A percentile compares a stretch with the other conserved stretches of the same genome.
phyloP scores from a whole-genome alignment of 2,888 invertebrate genomes.

The Volucella inflata region DNA sequence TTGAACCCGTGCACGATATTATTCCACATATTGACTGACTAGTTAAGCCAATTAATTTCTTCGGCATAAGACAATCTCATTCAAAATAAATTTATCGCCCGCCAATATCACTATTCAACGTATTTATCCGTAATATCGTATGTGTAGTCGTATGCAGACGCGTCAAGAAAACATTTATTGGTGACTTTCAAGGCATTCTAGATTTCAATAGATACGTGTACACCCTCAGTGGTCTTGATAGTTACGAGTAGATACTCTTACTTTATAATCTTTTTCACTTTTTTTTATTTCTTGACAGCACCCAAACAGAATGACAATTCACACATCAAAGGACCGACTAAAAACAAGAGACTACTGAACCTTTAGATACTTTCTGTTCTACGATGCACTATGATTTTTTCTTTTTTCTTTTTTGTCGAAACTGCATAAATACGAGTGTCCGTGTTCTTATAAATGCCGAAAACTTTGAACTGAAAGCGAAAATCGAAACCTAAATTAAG shows the following conservation, averaged over 20 bases:
- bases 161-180: background rate
- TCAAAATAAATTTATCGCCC: constrained; percentile 66
- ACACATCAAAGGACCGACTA: constrained; percentile 33
- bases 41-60: constrained; percentile 56
- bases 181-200: constrained; percentile 25
- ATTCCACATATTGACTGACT: constrained; percentile 72
- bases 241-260: constrained; percentile 1
- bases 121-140: constrained; percentile 18
- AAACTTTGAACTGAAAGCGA: constrained; percentile 17
- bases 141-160: background rate
- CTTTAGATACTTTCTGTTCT: constrained; percentile 3
- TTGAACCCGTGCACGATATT: constrained; percentile 73
- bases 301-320: constrained; percentile 66
- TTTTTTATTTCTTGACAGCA: constrained; percentile 41
- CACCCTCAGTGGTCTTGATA: constrained; percentile 20
- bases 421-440: constrained; percentile 9
- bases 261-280: constrained; percentile 41
- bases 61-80: constrained; percentile 62
- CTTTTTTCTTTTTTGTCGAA: constrained; percentile 22
- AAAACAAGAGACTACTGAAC: constrained; percentile 51
- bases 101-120: constrained; percentile 48
- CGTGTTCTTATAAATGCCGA: constrained; percentile 27
- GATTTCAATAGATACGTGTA: background rate
- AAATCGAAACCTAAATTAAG: constrained; percentile 57
- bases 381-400: constrained; percentile 23